phyloP scores from a whole-genome alignment of 2,797 vertebrate species.

The Ammospiza maritima region DNA sequence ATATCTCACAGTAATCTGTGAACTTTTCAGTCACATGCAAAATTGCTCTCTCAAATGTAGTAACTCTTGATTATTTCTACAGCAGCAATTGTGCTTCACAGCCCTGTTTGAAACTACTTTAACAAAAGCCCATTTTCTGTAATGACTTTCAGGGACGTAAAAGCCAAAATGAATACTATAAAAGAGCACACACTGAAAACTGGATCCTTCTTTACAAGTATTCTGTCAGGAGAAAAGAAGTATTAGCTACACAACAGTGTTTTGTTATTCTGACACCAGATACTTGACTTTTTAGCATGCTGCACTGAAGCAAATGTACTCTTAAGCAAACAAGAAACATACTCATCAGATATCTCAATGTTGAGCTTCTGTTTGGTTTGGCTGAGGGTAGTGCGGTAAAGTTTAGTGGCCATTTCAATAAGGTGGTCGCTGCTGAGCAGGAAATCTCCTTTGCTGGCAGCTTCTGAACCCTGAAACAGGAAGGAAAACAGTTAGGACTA shows the following conservation, averaged over 20 bases:
- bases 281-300: background rate
- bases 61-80: background rate
- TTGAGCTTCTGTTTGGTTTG: conserved; percentile 87
- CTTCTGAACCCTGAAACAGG: conserved; percentile 86
- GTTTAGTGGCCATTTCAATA: conserved; percentile 97
- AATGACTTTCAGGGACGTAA: background rate
- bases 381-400: conserved; percentile 87
- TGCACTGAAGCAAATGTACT: background rate
- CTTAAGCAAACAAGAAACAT: conserved; percentile 66
- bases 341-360: conserved; percentile 97
- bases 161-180: background rate
- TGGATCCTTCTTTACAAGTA: background rate
- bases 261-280: background rate
- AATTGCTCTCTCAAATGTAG: background rate
- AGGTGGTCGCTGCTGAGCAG: conserved; percentile 94
- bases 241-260: background rate
- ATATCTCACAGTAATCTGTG: background rate
- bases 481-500: background rate
- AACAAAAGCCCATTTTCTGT: background rate
- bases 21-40: background rate
- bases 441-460: conserved; percentile 95
- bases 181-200: background rate
- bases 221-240: background rate
- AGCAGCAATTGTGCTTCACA: background rate
- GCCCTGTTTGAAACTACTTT: background rate